Percentiles rank a stretch among this genome's conserved stretches.
Evolutionary conservation across 2,888 invertebrate species (phyloP).

Genomic region (Tetropium fuscum): DNA sequence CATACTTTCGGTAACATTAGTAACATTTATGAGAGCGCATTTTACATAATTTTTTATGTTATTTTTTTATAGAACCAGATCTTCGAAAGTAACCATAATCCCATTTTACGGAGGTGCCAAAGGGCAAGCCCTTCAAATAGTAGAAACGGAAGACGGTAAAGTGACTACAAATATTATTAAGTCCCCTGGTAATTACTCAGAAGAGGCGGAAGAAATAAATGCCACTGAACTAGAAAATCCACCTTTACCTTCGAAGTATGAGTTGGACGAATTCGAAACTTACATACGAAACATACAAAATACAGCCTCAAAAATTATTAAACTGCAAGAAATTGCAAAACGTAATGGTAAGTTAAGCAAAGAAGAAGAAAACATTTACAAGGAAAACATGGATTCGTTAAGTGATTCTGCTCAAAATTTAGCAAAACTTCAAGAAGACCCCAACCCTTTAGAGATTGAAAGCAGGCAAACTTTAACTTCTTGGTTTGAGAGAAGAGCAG

Average conservation of each 20-base stretch:
- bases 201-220: slow-evolving; percentile 38
- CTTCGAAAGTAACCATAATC: slow-evolving; percentile 63
- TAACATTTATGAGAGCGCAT: too few species aligned
- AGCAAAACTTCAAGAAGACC: slow-evolving; percentile 56
- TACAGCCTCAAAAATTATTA: slow-evolving; percentile 71
- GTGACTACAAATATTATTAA: slow-evolving; percentile 62
- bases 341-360: slow-evolving; percentile 69
- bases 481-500: slow-evolving; percentile 59
- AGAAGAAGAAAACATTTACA: slow-evolving; percentile 71
- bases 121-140: slow-evolving; percentile 76
- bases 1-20: too few species aligned
- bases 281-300: slow-evolving; percentile 72
- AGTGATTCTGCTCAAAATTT: slow-evolving; percentile 59
- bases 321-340: slow-evolving; percentile 73
- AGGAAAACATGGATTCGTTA: slow-evolving; percentile 68
- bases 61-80: too few species aligned
- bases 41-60: slow-evolving; percentile 27
- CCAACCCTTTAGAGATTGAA: slow-evolving; percentile 50
- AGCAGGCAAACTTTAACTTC: slow-evolving; percentile 55
- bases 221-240: slow-evolving; percentile 59
- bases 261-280: slow-evolving; percentile 63
- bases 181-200: slow-evolving; percentile 52
- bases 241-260: slow-evolving; percentile 56
- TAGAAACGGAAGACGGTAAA: slow-evolving; percentile 68
- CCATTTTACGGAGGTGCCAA: slow-evolving; percentile 81